Evolutionary conservation across 2,888 invertebrate genomes (phyloP).

Genomic region (Athetis lepigone): DNA sequence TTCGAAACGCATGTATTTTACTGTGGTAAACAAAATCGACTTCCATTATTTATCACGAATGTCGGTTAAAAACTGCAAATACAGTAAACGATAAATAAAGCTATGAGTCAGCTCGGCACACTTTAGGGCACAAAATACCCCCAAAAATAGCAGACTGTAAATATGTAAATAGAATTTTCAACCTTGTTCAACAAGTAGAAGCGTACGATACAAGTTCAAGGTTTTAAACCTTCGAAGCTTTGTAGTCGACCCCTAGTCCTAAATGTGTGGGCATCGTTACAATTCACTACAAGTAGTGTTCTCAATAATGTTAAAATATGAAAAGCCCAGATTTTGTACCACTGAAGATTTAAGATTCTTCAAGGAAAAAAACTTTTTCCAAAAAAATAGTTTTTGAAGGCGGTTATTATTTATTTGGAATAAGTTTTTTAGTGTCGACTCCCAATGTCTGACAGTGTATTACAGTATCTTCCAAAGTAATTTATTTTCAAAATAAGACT

Average conservation of each 20-base stretch:
- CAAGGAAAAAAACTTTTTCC: too few species aligned
- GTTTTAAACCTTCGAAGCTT: not conserved
- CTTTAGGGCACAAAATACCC: conserved; percentile 3
- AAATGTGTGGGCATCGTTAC: conserved; percentile 7
- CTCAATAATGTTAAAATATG: conserved; percentile 18
- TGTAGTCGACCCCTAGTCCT: not conserved
- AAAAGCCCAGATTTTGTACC: not conserved
- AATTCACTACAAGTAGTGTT: conserved; percentile 4
- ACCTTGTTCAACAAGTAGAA: conserved; percentile 23
- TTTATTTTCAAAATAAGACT: too few species aligned
- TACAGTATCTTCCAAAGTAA: too few species aligned
- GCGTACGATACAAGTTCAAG: not conserved
- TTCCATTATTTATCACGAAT: conserved; percentile 11
- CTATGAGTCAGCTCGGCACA: conserved; percentile 3
- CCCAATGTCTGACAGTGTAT: too few species aligned
- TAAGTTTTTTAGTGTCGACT: too few species aligned
- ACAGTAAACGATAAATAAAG: conserved; percentile 28
- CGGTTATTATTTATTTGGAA: too few species aligned
- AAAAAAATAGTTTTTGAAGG: too few species aligned
- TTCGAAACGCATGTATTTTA: conserved; percentile 9
- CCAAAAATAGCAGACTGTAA: conserved; percentile 39
- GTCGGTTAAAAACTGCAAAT: conserved; percentile 14
- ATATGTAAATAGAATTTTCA: conserved; percentile 39
- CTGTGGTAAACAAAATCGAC: conserved; percentile 2
- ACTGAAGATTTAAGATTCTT: not conserved